These are phyloP conservation scores for Limnephilus rhombicus DNA, from an alignment of 2,888 invertebrate genomes.

Conservation along the genomic window DNA sequence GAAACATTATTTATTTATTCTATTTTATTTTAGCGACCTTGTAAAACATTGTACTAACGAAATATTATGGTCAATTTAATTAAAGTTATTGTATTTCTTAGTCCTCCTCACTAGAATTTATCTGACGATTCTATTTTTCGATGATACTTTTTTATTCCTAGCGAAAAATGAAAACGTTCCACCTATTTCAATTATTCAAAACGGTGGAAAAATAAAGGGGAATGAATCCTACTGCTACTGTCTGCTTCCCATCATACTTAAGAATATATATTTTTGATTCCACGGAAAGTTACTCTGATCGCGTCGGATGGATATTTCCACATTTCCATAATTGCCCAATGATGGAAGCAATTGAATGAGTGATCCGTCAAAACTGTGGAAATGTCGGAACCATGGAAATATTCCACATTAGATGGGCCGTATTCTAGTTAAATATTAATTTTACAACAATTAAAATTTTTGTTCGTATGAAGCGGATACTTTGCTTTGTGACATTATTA, in stretches of 20 bases:
- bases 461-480: no score
- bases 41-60: no score
- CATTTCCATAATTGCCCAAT: slow-evolving; percentile 41
- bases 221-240: not conserved
- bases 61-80: no score
- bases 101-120: not conserved
- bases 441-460: no score
- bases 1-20: no score
- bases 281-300: not conserved
- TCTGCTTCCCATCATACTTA: not conserved
- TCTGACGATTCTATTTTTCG: not conserved
- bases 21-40: no score
- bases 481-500: no score
- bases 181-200: not conserved
- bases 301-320: not conserved
- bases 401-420: not conserved
- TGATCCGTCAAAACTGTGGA: slow-evolving; percentile 17
- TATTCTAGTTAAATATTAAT: not conserved
- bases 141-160: not conserved
- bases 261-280: not conserved
- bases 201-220: not conserved
- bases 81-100: no score
- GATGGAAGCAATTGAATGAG: slow-evolving; percentile 22
- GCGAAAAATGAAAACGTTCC: not conserved
- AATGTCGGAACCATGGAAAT: not conserved